Evolutionary conservation across 2,113 vertebrate genomes (phyloP).

Genomic region (Lethenteron camtschaticum): DNA sequence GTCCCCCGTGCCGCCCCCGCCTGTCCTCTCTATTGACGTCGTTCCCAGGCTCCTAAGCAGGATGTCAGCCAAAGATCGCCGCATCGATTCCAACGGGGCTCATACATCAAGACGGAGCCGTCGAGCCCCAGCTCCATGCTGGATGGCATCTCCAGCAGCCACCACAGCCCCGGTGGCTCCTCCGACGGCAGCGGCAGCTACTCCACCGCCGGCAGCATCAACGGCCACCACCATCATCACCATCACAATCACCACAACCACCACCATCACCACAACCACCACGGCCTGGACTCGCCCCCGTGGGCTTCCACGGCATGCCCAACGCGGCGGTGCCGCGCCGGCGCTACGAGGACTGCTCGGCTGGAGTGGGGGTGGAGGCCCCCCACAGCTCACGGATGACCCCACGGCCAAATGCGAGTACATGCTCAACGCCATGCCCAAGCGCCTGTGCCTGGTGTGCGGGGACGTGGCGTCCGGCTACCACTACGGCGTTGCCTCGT

Average conservation of each 20-base stretch:
- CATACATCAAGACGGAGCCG: conserved; percentile 99
- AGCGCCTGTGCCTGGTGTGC: conserved; percentile 94
- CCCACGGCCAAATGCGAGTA: conserved; percentile 99
- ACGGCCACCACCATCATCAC: conserved; percentile 26
- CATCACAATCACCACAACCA: background rate
- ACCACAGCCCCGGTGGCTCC: conserved; percentile 94
- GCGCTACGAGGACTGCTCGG: conserved; percentile 94
- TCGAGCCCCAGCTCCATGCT: conserved; percentile 97
- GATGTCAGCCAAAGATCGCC: conserved; percentile 99
- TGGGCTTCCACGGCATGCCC: conserved; percentile 67
- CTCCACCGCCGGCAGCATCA: conserved; percentile 73
- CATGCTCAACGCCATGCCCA: conserved; percentile 99
- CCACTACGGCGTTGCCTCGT: conserved; percentile 96
- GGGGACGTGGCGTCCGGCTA: conserved; percentile 96
- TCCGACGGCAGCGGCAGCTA: conserved; percentile 98
- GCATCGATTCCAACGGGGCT: conserved; percentile 99
- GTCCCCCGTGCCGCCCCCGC: background rate
- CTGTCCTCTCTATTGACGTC: conserved; percentile 13
- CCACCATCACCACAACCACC: background rate
- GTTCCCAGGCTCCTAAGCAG: conserved; percentile 91
- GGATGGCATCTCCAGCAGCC: conserved; percentile 77
- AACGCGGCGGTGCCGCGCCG: conserved; percentile 61
- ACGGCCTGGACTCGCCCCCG: conserved; percentile 79
- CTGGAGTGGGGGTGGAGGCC: conserved; percentile 32
- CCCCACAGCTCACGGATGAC: conserved; percentile 44